Conservation (phyloP, 2,113 vertebrate genomes). For the Vulpes vulpes region DNA sequence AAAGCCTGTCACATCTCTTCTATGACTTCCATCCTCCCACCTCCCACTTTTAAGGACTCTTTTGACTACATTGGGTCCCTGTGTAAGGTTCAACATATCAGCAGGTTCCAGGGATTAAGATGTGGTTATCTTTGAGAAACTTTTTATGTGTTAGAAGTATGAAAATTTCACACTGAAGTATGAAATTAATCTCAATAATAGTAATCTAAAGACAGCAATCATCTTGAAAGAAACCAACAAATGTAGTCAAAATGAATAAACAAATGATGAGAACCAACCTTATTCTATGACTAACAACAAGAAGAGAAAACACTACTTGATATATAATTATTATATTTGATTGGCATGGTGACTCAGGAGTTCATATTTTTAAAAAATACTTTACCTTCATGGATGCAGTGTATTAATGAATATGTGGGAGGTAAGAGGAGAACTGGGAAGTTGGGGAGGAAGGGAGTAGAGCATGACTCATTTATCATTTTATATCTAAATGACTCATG, state of each 20-base stretch:
- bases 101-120: background rate
- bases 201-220: background rate
- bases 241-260: conserved; percentile 35
- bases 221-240: conserved; percentile 31
- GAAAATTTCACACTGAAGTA: background rate
- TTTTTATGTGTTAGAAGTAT: too few relatives aligned
- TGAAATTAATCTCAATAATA: conserved; percentile 36
- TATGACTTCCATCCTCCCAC: background rate
- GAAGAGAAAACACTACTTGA: conserved; percentile 50
- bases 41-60: background rate
- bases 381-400: conserved; percentile 56
- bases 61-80: background rate
- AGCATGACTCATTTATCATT: conserved; percentile 71
- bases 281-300: conserved; percentile 47
- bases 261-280: background rate
- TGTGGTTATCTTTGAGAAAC: background rate
- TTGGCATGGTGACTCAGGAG: conserved; percentile 74
- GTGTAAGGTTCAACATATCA: background rate
- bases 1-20: background rate
- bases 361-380: conserved; percentile 57
- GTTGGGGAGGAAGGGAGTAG: background rate
- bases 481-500: conserved; percentile 75
- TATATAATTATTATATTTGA: conserved; percentile 65
- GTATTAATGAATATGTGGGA: conserved; percentile 75
- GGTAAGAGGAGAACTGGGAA: conserved; percentile 33